phyloP scores from a whole-genome alignment of 1,140 invertebrate species.

The Argopecten irradians region DNA sequence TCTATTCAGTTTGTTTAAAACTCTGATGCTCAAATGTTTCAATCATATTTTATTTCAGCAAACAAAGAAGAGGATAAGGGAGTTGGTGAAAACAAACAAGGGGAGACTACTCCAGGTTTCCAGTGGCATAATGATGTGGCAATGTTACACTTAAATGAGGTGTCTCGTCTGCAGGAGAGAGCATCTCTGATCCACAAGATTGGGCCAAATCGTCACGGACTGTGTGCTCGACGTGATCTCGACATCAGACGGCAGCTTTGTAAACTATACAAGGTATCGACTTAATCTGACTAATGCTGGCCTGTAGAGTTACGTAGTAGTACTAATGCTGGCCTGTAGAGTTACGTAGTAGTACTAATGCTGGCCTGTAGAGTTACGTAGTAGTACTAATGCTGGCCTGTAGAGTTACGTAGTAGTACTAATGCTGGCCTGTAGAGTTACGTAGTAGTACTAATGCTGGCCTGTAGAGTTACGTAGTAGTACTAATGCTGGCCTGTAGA shows the following conservation, averaged over 20 bases:
- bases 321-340: too few relatives aligned
- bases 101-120: slow-evolving; percentile 51
- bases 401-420: too few relatives aligned
- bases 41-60: not conserved
- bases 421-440: too few relatives aligned
- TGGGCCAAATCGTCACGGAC: slow-evolving; percentile 69
- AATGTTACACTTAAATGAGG: slow-evolving; percentile 57
- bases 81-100: slow-evolving; percentile 15
- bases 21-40: too few relatives aligned
- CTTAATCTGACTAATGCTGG: not conserved
- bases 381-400: too few relatives aligned
- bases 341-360: too few relatives aligned
- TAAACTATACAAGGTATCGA: slow-evolving; percentile 70
- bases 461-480: too few relatives aligned
- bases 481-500: too few relatives aligned
- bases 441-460: too few relatives aligned
- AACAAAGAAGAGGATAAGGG: slow-evolving; percentile 33
- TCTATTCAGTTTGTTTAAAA: too few relatives aligned
- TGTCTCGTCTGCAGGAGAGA: slow-evolving; percentile 62
- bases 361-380: too few relatives aligned
- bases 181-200: slow-evolving; percentile 65
- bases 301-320: not conserved
- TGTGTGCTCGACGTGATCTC: slow-evolving; percentile 74
- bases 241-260: slow-evolving; percentile 74
- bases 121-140: slow-evolving; percentile 65